phyloP scores from a whole-genome alignment of 2,113 vertebrate species.

The Cavia aperea region DNA sequence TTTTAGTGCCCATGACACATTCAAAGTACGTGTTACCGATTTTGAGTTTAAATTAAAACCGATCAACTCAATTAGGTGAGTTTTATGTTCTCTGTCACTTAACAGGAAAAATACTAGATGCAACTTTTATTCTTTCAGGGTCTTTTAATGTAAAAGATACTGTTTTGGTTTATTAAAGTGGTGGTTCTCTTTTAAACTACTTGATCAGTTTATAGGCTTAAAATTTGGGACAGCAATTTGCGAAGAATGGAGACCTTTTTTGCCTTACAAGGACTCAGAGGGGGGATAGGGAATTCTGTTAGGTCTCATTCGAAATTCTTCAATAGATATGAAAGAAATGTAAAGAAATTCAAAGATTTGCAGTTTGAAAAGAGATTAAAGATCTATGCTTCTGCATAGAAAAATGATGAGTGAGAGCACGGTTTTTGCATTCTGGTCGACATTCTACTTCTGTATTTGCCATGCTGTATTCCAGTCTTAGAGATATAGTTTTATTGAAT shows the following conservation, averaged over 20 bases:
- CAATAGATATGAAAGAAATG: background rate
- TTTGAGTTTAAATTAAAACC: background rate
- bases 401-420: background rate
- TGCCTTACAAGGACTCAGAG: background rate
- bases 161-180: background rate
- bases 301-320: background rate
- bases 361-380: background rate
- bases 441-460: background rate
- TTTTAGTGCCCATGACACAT: background rate
- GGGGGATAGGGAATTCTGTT: background rate
- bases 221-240: background rate
- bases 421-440: background rate
- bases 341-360: background rate
- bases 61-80: background rate
- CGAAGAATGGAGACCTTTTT: background rate
- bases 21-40: background rate
- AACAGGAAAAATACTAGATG: background rate
- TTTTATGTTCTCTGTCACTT: background rate
- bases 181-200: background rate
- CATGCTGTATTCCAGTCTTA: background rate
- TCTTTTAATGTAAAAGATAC: background rate
- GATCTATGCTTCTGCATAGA: accelerated
- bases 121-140: background rate
- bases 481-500: background rate
- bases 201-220: background rate